phyloP scores from a whole-genome alignment of 2,888 invertebrate species.

The Hesperia comma region DNA sequence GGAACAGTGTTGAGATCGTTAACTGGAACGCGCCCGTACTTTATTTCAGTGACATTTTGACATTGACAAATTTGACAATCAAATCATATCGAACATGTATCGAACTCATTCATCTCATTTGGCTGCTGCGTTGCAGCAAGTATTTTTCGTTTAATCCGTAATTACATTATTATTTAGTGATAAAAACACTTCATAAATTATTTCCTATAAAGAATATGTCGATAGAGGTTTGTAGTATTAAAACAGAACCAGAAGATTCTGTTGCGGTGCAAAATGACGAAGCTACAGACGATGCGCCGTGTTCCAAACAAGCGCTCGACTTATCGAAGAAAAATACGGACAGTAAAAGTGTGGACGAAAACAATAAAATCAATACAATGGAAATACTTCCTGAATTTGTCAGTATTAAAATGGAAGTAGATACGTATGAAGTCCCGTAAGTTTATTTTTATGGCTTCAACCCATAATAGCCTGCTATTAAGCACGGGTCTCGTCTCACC shows the following conservation, averaged over 20 bases:
- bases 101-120: too few relatives aligned
- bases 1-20: too few relatives aligned
- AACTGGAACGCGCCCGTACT: too few relatives aligned
- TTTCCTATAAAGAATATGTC: conserved; percentile 31
- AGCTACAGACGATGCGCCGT: not conserved
- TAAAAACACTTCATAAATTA: not conserved
- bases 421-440: conserved; percentile 34
- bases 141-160: too few relatives aligned
- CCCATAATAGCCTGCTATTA: too few relatives aligned
- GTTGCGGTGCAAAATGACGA: conserved; percentile 26
- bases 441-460: conserved; percentile 12
- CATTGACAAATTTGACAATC: too few relatives aligned
- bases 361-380: conserved; percentile 7
- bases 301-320: conserved; percentile 15
- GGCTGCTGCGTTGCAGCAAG: too few relatives aligned
- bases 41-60: too few relatives aligned
- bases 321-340: conserved; percentile 13
- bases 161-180: conserved; percentile 16
- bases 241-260: conserved; percentile 25
- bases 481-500: too few relatives aligned
- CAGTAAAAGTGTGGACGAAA: conserved; percentile 16
- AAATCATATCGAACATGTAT: too few relatives aligned
- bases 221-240: conserved; percentile 21
- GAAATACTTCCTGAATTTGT: conserved; percentile 41
- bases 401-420: conserved; percentile 43